phyloP scores from a whole-genome alignment of 2,113 vertebrate species.

The Macquaria ambigua region DNA sequence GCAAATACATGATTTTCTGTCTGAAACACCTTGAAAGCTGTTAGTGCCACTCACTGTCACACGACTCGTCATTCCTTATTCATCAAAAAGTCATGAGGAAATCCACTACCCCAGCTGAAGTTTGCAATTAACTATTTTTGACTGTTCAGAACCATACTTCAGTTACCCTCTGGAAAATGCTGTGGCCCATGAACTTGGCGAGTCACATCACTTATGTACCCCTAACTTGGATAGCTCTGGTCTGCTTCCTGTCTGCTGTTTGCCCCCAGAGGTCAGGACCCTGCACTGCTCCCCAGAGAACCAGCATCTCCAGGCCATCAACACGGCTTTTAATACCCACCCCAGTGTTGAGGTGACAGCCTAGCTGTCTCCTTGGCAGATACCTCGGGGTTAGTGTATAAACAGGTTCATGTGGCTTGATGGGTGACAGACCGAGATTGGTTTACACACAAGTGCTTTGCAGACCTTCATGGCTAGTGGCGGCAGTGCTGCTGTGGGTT shows the following conservation, averaged over 20 bases:
- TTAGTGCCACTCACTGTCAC: background rate
- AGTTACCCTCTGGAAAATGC: conserved; percentile 13
- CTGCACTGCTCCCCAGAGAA: conserved; percentile 53
- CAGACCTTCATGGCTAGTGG: conserved; percentile 27
- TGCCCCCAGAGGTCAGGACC: conserved; percentile 66
- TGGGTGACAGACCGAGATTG: conserved; percentile 67
- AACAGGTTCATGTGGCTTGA: conserved; percentile 69
- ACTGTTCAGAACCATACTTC: conserved; percentile 16
- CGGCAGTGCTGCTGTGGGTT: conserved; percentile 36
- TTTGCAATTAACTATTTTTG: background rate
- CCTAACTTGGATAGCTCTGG: conserved; percentile 17
- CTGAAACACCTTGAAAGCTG: background rate
- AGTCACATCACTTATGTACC: conserved; percentile 16
- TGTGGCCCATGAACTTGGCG: conserved; percentile 36
- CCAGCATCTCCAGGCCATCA: conserved; percentile 75
- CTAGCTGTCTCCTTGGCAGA: conserved; percentile 82
- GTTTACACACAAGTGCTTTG: conserved; percentile 69
- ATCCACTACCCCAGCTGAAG: background rate
- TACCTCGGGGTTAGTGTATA: conserved; percentile 74
- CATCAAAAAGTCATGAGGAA: conserved; percentile 6
- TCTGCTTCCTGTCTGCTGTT: conserved; percentile 56
- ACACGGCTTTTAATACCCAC: conserved; percentile 83
- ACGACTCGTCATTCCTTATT: background rate
- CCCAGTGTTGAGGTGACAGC: conserved; percentile 77
- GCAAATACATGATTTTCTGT: background rate